These are phyloP conservation scores for Patella pellucida DNA, from an alignment of 2,888 invertebrate genomes.

Conservation along the genomic window DNA sequence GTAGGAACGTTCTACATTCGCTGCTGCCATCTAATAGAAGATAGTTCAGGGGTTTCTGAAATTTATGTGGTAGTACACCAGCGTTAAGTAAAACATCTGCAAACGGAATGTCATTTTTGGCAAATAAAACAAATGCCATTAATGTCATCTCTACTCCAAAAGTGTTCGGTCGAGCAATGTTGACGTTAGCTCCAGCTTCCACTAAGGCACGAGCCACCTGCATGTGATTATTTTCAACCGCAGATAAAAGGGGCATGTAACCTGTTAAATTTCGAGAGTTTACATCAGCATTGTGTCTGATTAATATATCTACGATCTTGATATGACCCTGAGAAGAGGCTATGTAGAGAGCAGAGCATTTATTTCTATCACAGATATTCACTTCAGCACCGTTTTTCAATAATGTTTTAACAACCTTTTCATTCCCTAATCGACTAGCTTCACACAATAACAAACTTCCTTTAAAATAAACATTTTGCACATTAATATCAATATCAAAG, in stretches of 20 bases:
- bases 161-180: conserved; percentile 30
- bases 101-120: conserved; percentile 25
- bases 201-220: conserved; percentile 23
- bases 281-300: conserved; percentile 25
- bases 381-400: conserved; percentile 24
- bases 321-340: conserved; percentile 29
- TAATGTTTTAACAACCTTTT: conserved; percentile 21
- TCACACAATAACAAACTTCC: conserved; percentile 28
- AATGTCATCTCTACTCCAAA: conserved; percentile 28
- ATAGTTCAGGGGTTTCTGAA: conserved; percentile 27
- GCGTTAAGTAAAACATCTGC: conserved; percentile 26
- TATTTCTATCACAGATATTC: conserved; percentile 25
- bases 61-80: conserved; percentile 23
- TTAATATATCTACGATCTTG: conserved; percentile 21
- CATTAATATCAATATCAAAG: conserved; percentile 1
- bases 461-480: conserved; percentile 17
- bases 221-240: conserved; percentile 28
- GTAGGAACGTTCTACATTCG: conserved; percentile 19
- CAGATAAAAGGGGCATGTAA: conserved; percentile 29
- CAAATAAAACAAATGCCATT: conserved; percentile 28
- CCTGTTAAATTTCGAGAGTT: conserved; percentile 29
- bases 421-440: conserved; percentile 28
- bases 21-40: conserved; percentile 22
- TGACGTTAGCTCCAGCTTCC: conserved; percentile 29
- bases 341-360: conserved; percentile 29